Evolutionary conservation across 1,140 invertebrate species (phyloP).

Genomic region (Hylaeus volcanicus): DNA sequence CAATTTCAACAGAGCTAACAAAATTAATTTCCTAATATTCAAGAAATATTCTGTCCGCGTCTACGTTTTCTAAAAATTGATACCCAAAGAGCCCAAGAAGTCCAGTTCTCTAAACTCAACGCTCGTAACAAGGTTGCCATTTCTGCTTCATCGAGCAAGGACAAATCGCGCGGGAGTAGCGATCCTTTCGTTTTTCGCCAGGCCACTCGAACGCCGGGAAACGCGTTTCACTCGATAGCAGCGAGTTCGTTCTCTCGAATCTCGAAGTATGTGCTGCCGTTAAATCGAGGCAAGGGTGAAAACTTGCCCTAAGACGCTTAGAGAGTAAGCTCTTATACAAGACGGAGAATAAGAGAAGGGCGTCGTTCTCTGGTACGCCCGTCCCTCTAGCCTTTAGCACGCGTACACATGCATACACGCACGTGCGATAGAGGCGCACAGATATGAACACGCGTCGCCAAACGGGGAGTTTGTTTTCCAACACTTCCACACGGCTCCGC

Average conservation of each 20-base stretch:
- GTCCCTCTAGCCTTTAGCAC: not conserved
- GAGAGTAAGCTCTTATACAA: constrained; percentile 77
- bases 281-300: constrained; percentile 74
- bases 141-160: no score
- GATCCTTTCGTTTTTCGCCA: constrained; percentile 8
- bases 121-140: not conserved
- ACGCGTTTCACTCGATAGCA: constrained; percentile 21
- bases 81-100: no score
- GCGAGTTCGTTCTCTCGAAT: constrained; percentile 5
- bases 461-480: constrained; percentile 41
- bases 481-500: constrained; percentile 7
- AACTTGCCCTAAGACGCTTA: constrained; percentile 81
- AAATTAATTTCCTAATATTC: no score
- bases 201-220: not conserved
- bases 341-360: constrained; percentile 75
- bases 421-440: not conserved
- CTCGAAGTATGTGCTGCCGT: constrained; percentile 36
- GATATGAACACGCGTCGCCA: not conserved
- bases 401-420: not conserved
- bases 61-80: no score
- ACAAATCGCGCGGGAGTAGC: not conserved
- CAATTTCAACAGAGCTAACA: no score
- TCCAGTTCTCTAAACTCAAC: no score
- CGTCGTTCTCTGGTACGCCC: constrained; percentile 31
- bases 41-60: no score